Base-by-base conservation (phyloP, 2,797 vertebrate species). In the Ctenopoma multispine region DNA sequence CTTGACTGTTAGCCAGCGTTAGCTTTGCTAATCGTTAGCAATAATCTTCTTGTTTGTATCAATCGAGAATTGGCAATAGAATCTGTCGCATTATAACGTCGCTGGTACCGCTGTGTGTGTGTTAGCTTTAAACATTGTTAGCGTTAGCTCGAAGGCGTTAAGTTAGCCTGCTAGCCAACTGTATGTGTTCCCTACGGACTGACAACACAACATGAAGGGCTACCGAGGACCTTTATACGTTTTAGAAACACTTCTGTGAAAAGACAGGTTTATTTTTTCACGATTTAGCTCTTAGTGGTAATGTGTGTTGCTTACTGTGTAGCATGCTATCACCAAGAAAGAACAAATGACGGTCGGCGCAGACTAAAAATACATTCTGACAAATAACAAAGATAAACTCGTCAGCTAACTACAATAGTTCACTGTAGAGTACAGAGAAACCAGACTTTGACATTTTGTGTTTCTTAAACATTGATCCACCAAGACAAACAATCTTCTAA, bases 101-200 rank as follows among this genome's bases (percentile, higher is more conserved):
- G 47, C 23, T 77, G 68, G 62, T 59, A 67, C 51, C 75, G 8
- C 31, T 34, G 31, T 41, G 15, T 41, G 15, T 41, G 15, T 36
- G 74, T 72, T 84, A 77, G 81, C 89, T 72, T 48, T 61, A 41
- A 55, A 73, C 64, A 46, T 20, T 66, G 76, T 83, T 89, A 91
- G 84, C 87, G 2, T 70, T 59, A 79, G 89, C 87, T 65, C 18
- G 15, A 63, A 48, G 36, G 58, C 72, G 55, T 61, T 48, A 76
- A 75, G 29, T 84, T 86, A 72, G 77, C 73, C 6, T 47, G 20
- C 41, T 71, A 62, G 58, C 57, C 18, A 41, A 3, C 44, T 61
- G 56, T 63, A 44, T 72, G 41, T 24, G 15, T 15, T 65, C 46
- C 9, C 43, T 57, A 8, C 14, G 24, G 38, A 77, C 59, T 92